These are phyloP conservation scores for Notoglanidium macrostoma DNA, from an alignment of 2,797 vertebrate species.

Conservation along the genomic window DNA sequence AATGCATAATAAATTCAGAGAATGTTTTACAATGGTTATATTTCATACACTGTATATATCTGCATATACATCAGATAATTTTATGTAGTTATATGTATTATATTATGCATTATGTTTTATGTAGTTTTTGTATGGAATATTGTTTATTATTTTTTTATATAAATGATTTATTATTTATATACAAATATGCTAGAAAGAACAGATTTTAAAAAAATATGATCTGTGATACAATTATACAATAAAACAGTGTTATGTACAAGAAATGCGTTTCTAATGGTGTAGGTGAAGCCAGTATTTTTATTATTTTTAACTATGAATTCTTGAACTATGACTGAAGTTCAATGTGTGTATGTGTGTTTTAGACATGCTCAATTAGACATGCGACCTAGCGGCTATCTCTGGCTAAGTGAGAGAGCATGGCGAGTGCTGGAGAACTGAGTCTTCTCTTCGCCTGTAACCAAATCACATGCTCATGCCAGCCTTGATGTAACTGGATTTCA, in stretches of 20 bases:
- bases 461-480: constrained; percentile 25
- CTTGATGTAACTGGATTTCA: constrained; percentile 42
- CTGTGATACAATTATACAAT: not conserved
- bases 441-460: constrained; percentile 33
- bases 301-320: not conserved
- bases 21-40: too few species aligned
- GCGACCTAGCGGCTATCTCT: not conserved
- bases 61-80: too few species aligned
- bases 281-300: not conserved
- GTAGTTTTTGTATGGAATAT: not conserved
- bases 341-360: not conserved
- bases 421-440: not conserved
- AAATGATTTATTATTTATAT: not conserved
- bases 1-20: too few species aligned
- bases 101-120: not conserved
- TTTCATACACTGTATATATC: too few species aligned
- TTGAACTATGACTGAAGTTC: not conserved
- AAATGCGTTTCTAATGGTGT: not conserved
- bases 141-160: not conserved
- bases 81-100: too few species aligned
- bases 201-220: too few species aligned
- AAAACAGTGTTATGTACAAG: not conserved
- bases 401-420: constrained; percentile 21
- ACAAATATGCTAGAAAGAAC: not conserved
- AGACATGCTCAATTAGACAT: constrained; percentile 39